Evolutionary conservation across 2,797 vertebrate genomes (phyloP).

Genomic region (Anguilla anguilla): DNA sequence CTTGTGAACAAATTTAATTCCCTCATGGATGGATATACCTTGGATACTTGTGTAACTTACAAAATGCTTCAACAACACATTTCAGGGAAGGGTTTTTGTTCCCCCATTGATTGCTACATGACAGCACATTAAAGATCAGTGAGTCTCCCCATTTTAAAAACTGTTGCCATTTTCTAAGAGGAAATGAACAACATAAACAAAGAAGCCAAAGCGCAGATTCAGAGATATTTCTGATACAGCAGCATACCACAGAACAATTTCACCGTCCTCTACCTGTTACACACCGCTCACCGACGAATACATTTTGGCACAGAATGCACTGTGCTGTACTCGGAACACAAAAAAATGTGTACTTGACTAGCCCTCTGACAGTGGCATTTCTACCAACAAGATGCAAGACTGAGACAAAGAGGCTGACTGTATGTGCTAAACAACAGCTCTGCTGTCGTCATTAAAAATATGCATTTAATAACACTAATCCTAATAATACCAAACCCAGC

Average conservation of each 20-base stretch:
- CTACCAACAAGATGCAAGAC: neutral
- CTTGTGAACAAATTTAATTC: neutral
- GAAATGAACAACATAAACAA: neutral
- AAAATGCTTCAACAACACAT: slow-evolving; percentile 49
- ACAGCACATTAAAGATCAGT: neutral
- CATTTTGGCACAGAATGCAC: neutral
- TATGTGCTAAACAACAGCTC: neutral
- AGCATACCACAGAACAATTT: neutral
- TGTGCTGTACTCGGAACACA: neutral
- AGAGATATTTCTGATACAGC: neutral
- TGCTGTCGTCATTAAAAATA: neutral
- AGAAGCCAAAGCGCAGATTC: neutral
- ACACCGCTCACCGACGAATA: neutral
- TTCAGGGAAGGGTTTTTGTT: neutral
- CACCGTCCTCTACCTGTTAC: neutral
- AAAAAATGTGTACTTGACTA: neutral
- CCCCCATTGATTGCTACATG: neutral
- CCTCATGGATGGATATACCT: slow-evolving; percentile 29
- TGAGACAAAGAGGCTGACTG: neutral
- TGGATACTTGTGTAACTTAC: slow-evolving; percentile 54
- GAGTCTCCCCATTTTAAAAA: neutral
- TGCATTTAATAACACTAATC: neutral
- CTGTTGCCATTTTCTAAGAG: neutral
- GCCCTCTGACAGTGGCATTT: neutral
- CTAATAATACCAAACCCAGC: neutral